Evolutionary conservation across 2,888 invertebrate genomes (phyloP).

Genomic region (Hirtodrosophila alboralis): DNA sequence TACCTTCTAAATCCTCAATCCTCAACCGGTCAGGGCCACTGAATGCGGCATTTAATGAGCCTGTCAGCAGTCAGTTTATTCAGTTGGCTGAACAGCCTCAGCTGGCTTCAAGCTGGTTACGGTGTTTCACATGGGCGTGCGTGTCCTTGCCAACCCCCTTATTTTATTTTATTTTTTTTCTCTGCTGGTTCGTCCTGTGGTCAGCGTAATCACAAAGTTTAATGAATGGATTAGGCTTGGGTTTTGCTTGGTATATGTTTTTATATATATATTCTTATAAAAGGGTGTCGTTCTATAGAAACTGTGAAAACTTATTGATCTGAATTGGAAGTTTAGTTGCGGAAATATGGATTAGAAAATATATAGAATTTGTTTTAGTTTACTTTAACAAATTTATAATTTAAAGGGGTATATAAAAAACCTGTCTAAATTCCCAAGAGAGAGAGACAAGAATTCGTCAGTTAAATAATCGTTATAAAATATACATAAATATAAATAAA

Average conservation of each 20-base stretch:
- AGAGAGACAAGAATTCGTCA: too few species aligned
- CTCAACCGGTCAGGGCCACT: constrained; percentile 41
- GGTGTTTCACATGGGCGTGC: constrained; percentile 18
- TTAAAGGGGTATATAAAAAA: too few species aligned
- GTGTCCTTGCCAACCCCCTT: constrained; percentile 25
- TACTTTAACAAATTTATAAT: too few species aligned
- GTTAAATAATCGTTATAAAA: too few species aligned
- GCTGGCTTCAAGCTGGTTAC: constrained; percentile 6
- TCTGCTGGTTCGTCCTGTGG: constrained; percentile 44
- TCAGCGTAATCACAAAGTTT: constrained; percentile 79
- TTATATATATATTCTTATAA: neutral
- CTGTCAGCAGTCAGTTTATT: constrained; percentile 74
- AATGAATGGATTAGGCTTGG: constrained; percentile 71
- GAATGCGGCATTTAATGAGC: constrained; percentile 75
- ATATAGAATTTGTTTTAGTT: too few species aligned
- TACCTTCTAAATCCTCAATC: neutral
- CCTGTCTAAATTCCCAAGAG: too few species aligned
- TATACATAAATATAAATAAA: too few species aligned
- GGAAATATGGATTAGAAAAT: too few species aligned
- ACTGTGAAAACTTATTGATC: too few species aligned
- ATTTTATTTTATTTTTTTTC: too few species aligned
- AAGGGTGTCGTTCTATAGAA: constrained; percentile 16
- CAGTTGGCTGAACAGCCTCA: constrained; percentile 39
- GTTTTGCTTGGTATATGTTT: neutral
- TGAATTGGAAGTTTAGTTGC: too few species aligned